A percentile compares a stretch with the other conserved stretches of the same genome.
Evolutionary conservation across 1,140 invertebrate species (phyloP).

Genomic region (Papilio xuthus): DNA sequence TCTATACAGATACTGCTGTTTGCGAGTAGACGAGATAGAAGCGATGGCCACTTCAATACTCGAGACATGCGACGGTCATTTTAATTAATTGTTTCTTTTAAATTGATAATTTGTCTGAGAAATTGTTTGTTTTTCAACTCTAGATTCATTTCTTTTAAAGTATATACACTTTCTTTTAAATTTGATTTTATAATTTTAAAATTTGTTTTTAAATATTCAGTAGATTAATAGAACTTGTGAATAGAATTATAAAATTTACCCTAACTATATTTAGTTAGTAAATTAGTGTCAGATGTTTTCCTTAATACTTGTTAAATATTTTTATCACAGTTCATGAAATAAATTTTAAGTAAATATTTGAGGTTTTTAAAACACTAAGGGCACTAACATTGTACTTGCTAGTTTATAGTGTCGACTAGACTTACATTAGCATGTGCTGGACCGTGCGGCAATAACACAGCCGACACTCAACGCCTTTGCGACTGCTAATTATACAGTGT

Average conservation of each 20-base stretch:
- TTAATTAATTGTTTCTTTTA: conserved; percentile 6
- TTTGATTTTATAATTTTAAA: neutral
- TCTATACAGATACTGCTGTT: conserved; percentile 43
- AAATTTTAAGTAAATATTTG: neutral
- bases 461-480: conserved; percentile 52
- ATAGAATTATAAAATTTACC: neutral
- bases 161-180: neutral
- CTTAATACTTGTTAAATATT: neutral
- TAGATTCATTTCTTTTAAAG: neutral
- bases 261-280: neutral
- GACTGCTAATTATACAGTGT: conserved; percentile 74
- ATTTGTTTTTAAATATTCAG: neutral
- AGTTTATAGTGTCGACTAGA: neutral
- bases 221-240: neutral
- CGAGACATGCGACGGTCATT: conserved; percentile 19
- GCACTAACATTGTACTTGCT: neutral
- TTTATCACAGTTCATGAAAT: neutral
- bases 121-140: neutral
- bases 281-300: neutral
- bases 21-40: conserved; percentile 27
- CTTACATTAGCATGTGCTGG: neutral
- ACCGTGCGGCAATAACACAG: conserved; percentile 46
- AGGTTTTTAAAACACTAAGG: neutral
- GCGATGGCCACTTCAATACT: conserved; percentile 38
- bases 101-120: conserved; percentile 17